Evolutionary conservation across 2,888 invertebrate species (phyloP).

Genomic region (Chromoteleia sp.): DNA sequence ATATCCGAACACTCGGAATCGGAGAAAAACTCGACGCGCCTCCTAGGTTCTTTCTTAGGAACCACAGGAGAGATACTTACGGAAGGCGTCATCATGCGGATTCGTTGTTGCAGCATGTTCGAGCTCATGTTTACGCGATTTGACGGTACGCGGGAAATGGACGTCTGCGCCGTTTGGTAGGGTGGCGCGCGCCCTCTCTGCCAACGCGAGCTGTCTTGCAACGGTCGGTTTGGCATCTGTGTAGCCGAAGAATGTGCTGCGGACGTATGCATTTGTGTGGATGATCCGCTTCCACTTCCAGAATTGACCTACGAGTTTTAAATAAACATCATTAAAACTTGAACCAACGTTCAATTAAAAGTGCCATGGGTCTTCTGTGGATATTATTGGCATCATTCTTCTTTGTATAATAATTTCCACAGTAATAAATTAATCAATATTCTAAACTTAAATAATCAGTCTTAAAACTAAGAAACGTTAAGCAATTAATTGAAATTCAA

Average conservation of each 20-base stretch:
- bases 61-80: conserved; percentile 85
- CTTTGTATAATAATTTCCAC: no score
- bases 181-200: conserved; percentile 79
- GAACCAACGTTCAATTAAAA: background rate
- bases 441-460: no score
- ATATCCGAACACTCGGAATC: conserved; percentile 83
- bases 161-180: conserved; percentile 76
- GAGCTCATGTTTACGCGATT: conserved; percentile 74
- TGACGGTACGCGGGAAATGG: conserved; percentile 79
- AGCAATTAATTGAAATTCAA: background rate
- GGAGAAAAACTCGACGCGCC: conserved; percentile 81
- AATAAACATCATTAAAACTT: no score
- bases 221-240: conserved; percentile 77
- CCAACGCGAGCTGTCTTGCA: conserved; percentile 80
- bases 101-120: conserved; percentile 80
- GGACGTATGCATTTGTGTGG: conserved; percentile 69
- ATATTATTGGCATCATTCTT: no score
- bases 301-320: conserved; percentile 80
- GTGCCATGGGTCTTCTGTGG: no score
- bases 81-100: conserved; percentile 85
- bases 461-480: no score
- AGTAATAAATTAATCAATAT: no score
- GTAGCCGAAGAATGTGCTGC: conserved; percentile 72
- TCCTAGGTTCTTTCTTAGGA: conserved; percentile 82
- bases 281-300: conserved; percentile 69